Evolutionary conservation across 2,797 vertebrate species (phyloP), one percentile per base, ranked within the genome.

Genomic region (Microcaecilia unicolor): DNA sequence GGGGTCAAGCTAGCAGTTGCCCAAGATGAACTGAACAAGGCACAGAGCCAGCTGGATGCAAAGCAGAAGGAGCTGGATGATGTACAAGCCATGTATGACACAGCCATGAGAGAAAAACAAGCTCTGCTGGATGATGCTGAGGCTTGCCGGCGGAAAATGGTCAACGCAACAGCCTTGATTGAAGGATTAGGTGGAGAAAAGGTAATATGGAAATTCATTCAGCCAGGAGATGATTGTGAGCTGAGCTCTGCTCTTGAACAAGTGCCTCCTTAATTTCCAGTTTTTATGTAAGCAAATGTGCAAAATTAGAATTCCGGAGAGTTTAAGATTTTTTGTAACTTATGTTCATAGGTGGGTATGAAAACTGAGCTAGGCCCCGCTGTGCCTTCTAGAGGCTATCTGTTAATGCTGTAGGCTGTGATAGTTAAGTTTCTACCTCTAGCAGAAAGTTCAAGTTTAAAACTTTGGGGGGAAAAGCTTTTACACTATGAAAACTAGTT

Each of bases 171-270:
- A 1, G 76, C 83, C 18, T 74, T 91, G 35, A 90, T 88, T 27
- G 70, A 86, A 21, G 88, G 88, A 5, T 61, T 90, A 28, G 80
- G 76, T 16, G 88, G 74, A 55, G 88, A 90, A 72, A 90, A 90
- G 80, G 88, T 87, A 48, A 14, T 13, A 18, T 23, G 22, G 4
- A 10, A 35, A 18, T 10, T 14, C 16, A 18, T 10, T 35, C 33
- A 15, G n/a, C n/a, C n/a, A n/a, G n/a, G n/a, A n/a, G 7, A 15
- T 8, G 34, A 9, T 8, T 18, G 6, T 1, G 7, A 15, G 4
- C 9, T 18, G 6, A 5, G 25, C 54, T 26, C 15, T 15, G 30
- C 18, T n/a, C n/a, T n/a, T n/a, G n/a, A n/a, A n/a, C n/a, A n/a
- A n/a, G n/a, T n/a, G n/a, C n/a, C n/a, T n/a, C n/a, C n/a, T n/a